These are phyloP conservation scores for Suricata suricatta DNA, from an alignment of 2,113 vertebrate genomes.

Conservation along the genomic window DNA sequence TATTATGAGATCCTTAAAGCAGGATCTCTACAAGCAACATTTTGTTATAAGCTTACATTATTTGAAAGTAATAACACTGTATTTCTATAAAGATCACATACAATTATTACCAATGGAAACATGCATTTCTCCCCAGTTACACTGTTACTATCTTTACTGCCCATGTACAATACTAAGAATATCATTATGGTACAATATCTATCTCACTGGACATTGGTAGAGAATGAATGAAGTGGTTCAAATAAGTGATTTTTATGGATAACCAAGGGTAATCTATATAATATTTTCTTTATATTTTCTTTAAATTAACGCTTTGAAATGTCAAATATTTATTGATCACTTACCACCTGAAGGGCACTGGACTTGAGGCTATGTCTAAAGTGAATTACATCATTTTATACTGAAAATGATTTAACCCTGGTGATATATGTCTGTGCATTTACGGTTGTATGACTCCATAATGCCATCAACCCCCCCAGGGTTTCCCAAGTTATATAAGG, in stretches of 20 bases:
- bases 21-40: neutral
- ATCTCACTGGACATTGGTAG: neutral
- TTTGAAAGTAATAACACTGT: neutral
- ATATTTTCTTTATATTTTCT: neutral
- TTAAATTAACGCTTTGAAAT: conserved; percentile 51
- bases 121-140: neutral
- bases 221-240: neutral
- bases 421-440: neutral
- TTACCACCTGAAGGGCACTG: neutral
- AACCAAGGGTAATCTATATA: neutral
- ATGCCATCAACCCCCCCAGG: conserved; percentile 2
- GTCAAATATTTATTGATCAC: conserved; percentile 18
- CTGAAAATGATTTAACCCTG: conserved; percentile 25
- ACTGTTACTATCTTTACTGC: neutral
- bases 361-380: neutral
- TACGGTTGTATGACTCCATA: neutral
- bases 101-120: neutral
- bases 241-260: conserved; percentile 8
- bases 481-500: conserved; percentile 15
- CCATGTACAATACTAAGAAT: neutral
- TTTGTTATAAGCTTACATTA: neutral
- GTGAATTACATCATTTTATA: conserved; percentile 34
- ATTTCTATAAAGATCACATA: conserved; percentile 9
- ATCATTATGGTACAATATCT: neutral
- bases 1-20: neutral